Evolutionary conservation across 2,888 invertebrate species (phyloP), one percentile per base, ranked within the genome.

Genomic region (Lochmaea capreae): DNA sequence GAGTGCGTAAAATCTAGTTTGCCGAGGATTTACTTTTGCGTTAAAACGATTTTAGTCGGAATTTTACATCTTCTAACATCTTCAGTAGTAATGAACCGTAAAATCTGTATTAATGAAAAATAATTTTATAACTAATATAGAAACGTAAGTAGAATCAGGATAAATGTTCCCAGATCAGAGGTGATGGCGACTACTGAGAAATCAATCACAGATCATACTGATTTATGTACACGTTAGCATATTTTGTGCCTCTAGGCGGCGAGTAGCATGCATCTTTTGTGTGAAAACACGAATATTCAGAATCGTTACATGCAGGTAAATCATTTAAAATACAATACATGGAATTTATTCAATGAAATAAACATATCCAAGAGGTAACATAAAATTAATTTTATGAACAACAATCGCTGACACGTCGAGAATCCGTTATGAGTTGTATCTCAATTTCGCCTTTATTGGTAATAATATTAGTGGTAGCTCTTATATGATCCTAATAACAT

Each of bases 401-500:
- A 54, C 16, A 54, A 16, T 54, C 11, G 18, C 0, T 18, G 18
- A 54, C 54, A 18, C 18, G 16, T 54, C 11, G 16, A 54, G 18
- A 18, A 54, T 54, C 18, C 18, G 6, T 54, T 54, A 16, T 18
- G 5, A 54, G n/a, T 9, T 54, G 54, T 54, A 54, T 16, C 9
- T 54, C 8, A 16, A 54, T 54, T 54, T 10, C 16, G n/a, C 8
- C 18, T 54, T 54, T 54, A 54, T 54, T 54, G 54, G 9, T 54
- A 18, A 16, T 54, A 16, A 54, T 54, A 54, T 18, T 18, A 18
- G 54, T n/a, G 16, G n/a, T 18, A 10, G 9, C 54, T 54, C 10
- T 54, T 54, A 54, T 54, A 54, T 54, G 52, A 18, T 18, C 54
- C 16, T 18, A 43, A 67, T 43, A 14, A 59, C 67, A 57, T 67